A percentile compares a stretch with the other conserved stretches of the same genome.
Conservation (phyloP, 1,140 invertebrate species). For the Drosophila eugracilis region DNA sequence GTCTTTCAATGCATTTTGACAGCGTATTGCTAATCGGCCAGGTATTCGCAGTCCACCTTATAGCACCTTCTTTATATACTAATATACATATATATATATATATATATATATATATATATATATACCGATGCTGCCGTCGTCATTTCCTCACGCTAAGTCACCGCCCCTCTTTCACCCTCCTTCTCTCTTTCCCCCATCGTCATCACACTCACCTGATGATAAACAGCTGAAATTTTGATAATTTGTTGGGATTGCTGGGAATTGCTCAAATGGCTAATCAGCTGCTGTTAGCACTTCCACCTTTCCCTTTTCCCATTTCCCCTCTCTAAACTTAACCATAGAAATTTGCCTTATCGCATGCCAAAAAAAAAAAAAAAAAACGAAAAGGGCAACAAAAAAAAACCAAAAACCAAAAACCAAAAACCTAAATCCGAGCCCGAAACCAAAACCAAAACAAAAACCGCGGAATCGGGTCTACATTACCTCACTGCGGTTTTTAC, state of each 20-base stretch:
- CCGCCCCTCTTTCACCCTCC: not conserved
- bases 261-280: constrained; percentile 35
- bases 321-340: not conserved
- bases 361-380: constrained; percentile 15
- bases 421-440: constrained; percentile 13
- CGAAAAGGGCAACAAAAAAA: not conserved
- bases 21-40: constrained; percentile 73
- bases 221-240: constrained; percentile 40
- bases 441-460: constrained; percentile 9
- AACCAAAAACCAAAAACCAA: not conserved
- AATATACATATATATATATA: not conserved
- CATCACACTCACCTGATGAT: constrained; percentile 27
- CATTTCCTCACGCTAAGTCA: constrained; percentile 40
- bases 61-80: not conserved
- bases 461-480: constrained; percentile 22
- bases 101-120: not conserved
- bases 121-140: constrained; percentile 64
- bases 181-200: too few species aligned
- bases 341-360: constrained; percentile 34
- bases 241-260: constrained; percentile 31
- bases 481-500: constrained; percentile 17
- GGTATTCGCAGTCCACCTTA: constrained; percentile 52
- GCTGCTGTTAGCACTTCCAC: not conserved
- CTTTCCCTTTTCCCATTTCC: too few species aligned
- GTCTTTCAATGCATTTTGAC: constrained; percentile 78